Evolutionary conservation across 2,113 vertebrate genomes (phyloP).

Genomic region (Rissa tridactyla): DNA sequence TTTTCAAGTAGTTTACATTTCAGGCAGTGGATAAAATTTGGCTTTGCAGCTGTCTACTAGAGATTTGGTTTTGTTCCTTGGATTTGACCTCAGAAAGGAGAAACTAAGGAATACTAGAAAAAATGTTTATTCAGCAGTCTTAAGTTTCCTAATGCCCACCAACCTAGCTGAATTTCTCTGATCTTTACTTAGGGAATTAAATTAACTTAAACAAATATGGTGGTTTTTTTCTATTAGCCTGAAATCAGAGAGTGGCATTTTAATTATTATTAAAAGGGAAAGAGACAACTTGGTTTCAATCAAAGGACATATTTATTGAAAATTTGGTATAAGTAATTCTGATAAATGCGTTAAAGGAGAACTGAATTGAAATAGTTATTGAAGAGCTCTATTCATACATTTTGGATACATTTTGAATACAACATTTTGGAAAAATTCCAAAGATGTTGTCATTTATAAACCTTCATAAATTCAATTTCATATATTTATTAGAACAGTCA

Average conservation of each 20-base stretch:
- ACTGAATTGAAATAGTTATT: background rate
- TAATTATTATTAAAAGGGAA: background rate
- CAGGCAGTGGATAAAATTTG: background rate
- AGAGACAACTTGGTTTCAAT: background rate
- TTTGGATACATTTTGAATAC: too few species aligned
- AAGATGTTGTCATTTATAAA: background rate
- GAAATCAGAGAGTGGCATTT: background rate
- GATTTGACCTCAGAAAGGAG: background rate
- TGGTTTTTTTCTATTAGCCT: background rate
- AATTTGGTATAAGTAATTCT: background rate
- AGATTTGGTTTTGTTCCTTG: background rate
- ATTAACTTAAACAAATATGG: background rate
- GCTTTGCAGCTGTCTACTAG: background rate
- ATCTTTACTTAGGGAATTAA: background rate
- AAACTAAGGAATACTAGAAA: background rate
- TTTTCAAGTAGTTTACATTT: constrained; percentile 7
- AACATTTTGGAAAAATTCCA: background rate
- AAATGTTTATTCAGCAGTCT: background rate
- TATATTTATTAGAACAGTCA: background rate
- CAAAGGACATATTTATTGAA: background rate
- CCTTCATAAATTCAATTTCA: background rate
- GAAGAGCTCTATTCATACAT: background rate
- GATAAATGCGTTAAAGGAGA: background rate
- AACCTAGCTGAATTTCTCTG: background rate
- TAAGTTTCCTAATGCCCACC: background rate